A percentile compares a stretch with the other conserved stretches of the same genome.
These are phyloP conservation scores for Petrocephalus zakoni DNA, from an alignment of 2,113 vertebrate species.

Conservation along the genomic window DNA sequence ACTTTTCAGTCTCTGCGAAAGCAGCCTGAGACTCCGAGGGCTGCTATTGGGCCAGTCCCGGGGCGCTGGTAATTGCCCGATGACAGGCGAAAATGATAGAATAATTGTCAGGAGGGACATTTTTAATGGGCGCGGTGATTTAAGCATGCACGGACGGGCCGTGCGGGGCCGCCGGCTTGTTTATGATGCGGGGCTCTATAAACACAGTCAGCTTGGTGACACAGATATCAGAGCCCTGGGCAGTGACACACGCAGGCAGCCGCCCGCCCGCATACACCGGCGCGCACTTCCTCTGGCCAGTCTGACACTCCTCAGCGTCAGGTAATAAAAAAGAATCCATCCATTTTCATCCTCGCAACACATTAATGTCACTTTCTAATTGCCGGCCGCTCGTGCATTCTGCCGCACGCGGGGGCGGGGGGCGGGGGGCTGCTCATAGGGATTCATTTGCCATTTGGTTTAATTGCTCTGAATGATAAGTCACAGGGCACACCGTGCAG, in stretches of 20 bases:
- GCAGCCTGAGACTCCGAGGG: constrained; percentile 66
- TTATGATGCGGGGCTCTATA: constrained; percentile 99
- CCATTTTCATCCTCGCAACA: constrained; percentile 57
- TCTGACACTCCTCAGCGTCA: constrained; percentile 85
- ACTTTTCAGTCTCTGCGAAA: constrained; percentile 80
- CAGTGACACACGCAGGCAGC: constrained; percentile 90
- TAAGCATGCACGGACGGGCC: constrained; percentile 97
- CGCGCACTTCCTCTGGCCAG: constrained; percentile 83
- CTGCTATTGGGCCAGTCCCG: constrained; percentile 82
- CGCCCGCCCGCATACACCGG: constrained; percentile 76
- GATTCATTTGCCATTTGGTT: constrained; percentile 58
- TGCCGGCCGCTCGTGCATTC: constrained; percentile 36
- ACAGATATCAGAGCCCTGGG: constrained; percentile 91
- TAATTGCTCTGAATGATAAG: constrained; percentile 56
- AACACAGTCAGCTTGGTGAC: constrained; percentile 95
- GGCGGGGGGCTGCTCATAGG: constrained; percentile 45
- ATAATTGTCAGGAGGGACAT: constrained; percentile 99
- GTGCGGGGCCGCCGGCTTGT: constrained; percentile 83
- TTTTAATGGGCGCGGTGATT: constrained; percentile 95
- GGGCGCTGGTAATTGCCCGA: constrained; percentile 91
- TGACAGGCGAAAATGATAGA: constrained; percentile 99
- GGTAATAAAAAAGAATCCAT: constrained; percentile 80
- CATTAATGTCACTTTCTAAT: constrained; percentile 58
- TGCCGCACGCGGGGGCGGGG: constrained; percentile 17
- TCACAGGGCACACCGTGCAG: constrained; percentile 20